These are phyloP conservation scores for Premnoplex brunnescens DNA, from an alignment of 2,797 vertebrate species.

Conservation along the genomic window DNA sequence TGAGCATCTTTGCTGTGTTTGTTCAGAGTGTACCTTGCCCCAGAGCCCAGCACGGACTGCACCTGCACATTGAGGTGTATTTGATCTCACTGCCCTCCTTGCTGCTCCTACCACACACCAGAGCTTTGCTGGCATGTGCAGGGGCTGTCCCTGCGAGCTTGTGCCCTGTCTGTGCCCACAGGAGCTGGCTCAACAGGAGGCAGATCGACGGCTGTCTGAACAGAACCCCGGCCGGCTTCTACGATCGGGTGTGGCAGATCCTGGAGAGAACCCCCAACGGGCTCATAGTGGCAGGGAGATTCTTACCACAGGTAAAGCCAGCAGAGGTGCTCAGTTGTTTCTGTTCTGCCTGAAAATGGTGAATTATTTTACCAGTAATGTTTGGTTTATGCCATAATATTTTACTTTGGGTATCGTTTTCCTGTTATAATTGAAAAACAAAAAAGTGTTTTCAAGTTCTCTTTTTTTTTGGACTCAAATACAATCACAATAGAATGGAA, in stretches of 20 bases:
- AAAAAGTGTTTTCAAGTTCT: not conserved
- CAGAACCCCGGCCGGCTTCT: constrained; percentile 91
- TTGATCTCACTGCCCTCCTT: not conserved
- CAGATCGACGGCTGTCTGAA: constrained; percentile 96
- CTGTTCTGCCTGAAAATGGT: not conserved
- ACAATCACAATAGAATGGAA: not conserved
- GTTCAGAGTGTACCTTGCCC: not conserved
- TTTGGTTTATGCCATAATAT: not conserved
- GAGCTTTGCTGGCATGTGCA: not conserved
- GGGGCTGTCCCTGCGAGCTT: not conserved
- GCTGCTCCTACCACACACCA: not conserved
- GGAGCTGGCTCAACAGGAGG: constrained; percentile 89
- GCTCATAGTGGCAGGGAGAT: constrained; percentile 84
- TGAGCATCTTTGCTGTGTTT: not conserved
- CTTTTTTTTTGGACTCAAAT: not conserved
- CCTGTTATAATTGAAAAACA: not conserved
- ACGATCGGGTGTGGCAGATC: constrained; percentile 97
- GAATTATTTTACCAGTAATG: not conserved
- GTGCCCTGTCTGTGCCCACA: not conserved
- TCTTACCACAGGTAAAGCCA: constrained; percentile 90
- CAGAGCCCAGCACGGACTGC: not conserved
- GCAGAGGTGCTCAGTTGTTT: not conserved
- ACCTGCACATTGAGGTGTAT: not conserved
- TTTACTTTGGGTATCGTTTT: not conserved
- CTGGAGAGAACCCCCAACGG: constrained; percentile 92